Evolutionary conservation across 2,113 vertebrate species (phyloP), one percentile per base, ranked within the genome.

Genomic region (Coregonus clupeaformis): DNA sequence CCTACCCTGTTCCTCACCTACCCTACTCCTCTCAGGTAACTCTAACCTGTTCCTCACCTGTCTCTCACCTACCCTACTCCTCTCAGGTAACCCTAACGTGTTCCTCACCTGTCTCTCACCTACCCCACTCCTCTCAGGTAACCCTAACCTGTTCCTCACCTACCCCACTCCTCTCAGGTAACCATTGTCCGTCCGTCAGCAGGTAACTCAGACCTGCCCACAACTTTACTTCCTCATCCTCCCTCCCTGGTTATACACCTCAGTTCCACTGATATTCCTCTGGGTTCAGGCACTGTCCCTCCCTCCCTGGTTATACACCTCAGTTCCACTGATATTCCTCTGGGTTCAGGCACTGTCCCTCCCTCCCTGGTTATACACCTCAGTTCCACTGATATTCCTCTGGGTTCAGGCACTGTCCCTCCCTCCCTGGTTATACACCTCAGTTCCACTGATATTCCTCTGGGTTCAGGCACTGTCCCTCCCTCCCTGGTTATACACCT

Each of bases 131-230:
- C 49, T 4, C 49, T 16, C 49, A 5, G 49, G 49, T 36, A 36
- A 18, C 49, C 49, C 14, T 55, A 18, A 36, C 32, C 32, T 36
- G 6, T 16, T 75, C 2, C 27, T 27, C 6, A 36, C 25, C 32
- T 75, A 27, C 42, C 24, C 13, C 66, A 69, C 55, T 24, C 18
- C 20, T 1, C 45, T 9, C 45, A 13, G 45, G 45, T 27, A 36
- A 18, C 16, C 49, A 4, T 55, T 55, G 36, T 36, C 36, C 7
- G 29, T 16, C 75, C 29, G 36, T 36, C 73, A 60, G 27, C 45
- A 62, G 62, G 18, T 32, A 81, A 78, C 76, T 76, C 52, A 42
- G 20, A 22, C 16, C 18, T 36, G 36, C 57, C 7, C 36, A 42
- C 36, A 42, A 42, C 36, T 42, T 42, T 7, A 42, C 27, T 9